Conservation (phyloP, 1,140 invertebrate species). For the Bombus sylvicola region DNA sequence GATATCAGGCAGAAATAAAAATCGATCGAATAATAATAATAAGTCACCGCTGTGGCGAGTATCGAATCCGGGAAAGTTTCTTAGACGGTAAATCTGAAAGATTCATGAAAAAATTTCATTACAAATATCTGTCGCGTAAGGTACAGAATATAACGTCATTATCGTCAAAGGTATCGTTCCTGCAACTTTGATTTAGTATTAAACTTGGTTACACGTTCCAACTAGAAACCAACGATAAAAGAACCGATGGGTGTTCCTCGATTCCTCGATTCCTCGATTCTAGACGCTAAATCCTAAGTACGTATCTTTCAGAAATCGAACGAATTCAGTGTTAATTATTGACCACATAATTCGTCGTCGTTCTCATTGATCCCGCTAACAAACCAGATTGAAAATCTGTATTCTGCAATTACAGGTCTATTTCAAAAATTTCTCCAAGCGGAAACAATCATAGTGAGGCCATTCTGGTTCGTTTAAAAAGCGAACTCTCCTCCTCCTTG, state of each 20-base stretch:
- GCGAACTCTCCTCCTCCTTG: background rate
- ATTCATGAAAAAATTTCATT: no score
- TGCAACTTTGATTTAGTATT: no score
- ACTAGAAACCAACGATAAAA: no score
- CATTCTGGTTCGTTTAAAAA: constrained; percentile 40
- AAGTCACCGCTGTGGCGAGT: no score
- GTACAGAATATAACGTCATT: no score
- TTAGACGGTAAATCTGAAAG: no score
- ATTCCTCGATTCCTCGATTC: background rate
- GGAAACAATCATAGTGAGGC: constrained; percentile 45
- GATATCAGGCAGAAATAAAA: constrained; percentile 23
- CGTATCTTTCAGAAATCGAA: background rate
- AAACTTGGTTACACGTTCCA: no score
- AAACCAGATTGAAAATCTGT: background rate
- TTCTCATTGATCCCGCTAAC: no score
- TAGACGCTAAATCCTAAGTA: background rate
- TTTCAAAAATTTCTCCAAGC: constrained; percentile 35
- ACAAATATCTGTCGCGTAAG: no score
- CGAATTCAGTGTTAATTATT: constrained; percentile 15
- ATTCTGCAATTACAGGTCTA: background rate
- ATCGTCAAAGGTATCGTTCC: no score
- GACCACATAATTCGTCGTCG: background rate
- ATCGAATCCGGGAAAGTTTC: no score
- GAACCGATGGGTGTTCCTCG: no score
- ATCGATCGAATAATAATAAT: background rate